phyloP scores from a whole-genome alignment of 2,888 invertebrate species.

The Microplitis deprimator region DNA sequence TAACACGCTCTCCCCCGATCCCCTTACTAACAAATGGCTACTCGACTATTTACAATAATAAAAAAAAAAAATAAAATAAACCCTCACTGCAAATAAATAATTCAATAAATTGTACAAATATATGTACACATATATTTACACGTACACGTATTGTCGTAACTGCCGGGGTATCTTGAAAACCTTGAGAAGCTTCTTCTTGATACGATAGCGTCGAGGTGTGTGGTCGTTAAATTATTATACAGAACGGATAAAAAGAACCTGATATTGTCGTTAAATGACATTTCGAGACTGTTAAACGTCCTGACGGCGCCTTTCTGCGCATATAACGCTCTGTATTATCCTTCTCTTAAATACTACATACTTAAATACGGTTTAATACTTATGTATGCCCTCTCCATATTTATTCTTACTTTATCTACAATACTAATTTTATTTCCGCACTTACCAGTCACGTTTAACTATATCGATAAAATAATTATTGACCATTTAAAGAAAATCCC shows the following conservation, averaged over 20 bases:
- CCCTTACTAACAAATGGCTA: neutral
- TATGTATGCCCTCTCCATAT: neutral
- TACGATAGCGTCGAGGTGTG: slow-evolving; percentile 39
- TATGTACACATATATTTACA: slow-evolving; percentile 1
- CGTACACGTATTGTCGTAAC: slow-evolving; percentile 12
- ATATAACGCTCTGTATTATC: slow-evolving; percentile 5
- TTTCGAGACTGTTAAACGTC: slow-evolving; percentile 55
- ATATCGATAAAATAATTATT: neutral
- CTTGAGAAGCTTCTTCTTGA: slow-evolving; percentile 28
- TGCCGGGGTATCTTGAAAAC: slow-evolving; percentile 26
- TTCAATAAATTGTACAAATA: slow-evolving; percentile 11
- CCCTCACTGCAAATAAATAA: neutral
- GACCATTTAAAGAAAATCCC: neutral
- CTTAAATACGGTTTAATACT: neutral
- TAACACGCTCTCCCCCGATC: neutral
- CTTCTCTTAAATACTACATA: neutral
- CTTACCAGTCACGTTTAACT: neutral
- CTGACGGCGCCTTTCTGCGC: slow-evolving; percentile 23
- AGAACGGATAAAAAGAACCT: slow-evolving; percentile 41
- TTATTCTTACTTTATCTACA: neutral
- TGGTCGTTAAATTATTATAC: slow-evolving; percentile 54
- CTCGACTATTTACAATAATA: neutral
- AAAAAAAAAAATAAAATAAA: neutral
- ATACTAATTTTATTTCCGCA: neutral
- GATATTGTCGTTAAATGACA: slow-evolving; percentile 53